These are phyloP conservation scores for Climacteris rufus DNA, from an alignment of 2,113 vertebrate genomes.

Conservation along the genomic window DNA sequence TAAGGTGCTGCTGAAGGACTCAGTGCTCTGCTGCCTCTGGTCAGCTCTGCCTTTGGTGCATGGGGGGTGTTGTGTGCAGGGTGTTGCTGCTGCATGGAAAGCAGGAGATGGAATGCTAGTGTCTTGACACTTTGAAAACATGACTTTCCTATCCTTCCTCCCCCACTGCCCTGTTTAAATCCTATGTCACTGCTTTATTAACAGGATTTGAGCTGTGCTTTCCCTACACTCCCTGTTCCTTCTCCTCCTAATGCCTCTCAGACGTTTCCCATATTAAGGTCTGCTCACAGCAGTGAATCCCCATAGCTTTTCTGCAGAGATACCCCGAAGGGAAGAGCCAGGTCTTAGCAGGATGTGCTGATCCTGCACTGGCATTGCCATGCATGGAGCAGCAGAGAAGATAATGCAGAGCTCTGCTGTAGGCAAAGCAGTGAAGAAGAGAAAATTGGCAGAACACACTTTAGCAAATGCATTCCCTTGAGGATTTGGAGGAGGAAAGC, in stretches of 20 bases:
- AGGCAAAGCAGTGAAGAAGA: neutral
- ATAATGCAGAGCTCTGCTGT: neutral
- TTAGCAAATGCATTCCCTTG: neutral
- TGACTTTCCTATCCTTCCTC: neutral
- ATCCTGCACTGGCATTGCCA: neutral
- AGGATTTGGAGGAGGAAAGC: neutral
- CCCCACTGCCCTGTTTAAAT: neutral
- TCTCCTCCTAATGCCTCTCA: neutral
- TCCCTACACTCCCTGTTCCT: neutral
- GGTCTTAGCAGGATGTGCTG: neutral
- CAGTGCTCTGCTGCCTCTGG: neutral
- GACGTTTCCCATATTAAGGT: neutral
- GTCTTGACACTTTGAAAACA: neutral
- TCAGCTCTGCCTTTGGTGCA: neutral
- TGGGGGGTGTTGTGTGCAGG: accelerated
- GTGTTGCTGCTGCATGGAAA: neutral
- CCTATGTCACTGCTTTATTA: neutral
- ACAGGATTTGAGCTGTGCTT: neutral
- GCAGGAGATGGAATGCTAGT: neutral
- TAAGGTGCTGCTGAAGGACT: neutral
- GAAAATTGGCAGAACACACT: neutral
- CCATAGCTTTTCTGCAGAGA: neutral
- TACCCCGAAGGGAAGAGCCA: neutral
- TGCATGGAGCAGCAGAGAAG: neutral
- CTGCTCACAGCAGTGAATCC: neutral